Conservation (phyloP, 2,113 vertebrate species). For the Henicopernis longicauda region DNA sequence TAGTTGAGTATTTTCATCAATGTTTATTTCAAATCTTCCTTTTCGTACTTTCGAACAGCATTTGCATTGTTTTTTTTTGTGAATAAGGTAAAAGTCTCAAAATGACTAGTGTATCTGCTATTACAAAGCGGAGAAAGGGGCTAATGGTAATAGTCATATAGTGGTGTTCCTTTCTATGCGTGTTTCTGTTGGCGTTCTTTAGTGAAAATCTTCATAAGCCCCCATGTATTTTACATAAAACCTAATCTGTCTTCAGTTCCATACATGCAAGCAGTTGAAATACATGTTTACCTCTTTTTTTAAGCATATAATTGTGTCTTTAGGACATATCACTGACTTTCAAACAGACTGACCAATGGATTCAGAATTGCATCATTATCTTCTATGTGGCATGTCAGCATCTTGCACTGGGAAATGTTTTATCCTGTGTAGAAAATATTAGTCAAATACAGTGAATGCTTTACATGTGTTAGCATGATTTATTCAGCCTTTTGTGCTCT, state of each 20-base stretch:
- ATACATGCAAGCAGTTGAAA: neutral
- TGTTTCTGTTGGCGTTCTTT: neutral
- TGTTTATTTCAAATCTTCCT: neutral
- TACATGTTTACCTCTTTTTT: neutral
- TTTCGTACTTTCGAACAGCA: neutral
- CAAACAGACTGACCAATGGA: neutral
- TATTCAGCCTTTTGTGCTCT: neutral
- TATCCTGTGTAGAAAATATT: neutral
- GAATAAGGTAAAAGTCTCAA: neutral
- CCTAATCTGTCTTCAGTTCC: neutral
- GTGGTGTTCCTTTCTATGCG: fast-evolving
- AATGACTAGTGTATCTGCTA: neutral
- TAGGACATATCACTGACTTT: neutral
- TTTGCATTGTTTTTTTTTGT: neutral
- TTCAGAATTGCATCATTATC: neutral
- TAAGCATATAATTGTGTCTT: neutral
- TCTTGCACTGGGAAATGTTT: neutral
- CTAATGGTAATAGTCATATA: neutral
- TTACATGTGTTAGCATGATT: neutral
- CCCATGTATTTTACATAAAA: neutral
- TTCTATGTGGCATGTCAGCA: neutral
- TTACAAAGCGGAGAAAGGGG: neutral
- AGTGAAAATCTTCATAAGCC: neutral
- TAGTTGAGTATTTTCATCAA: neutral
- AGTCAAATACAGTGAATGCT: neutral